phyloP scores from a whole-genome alignment of 2,113 vertebrate genomes.

The Suricata suricatta region DNA sequence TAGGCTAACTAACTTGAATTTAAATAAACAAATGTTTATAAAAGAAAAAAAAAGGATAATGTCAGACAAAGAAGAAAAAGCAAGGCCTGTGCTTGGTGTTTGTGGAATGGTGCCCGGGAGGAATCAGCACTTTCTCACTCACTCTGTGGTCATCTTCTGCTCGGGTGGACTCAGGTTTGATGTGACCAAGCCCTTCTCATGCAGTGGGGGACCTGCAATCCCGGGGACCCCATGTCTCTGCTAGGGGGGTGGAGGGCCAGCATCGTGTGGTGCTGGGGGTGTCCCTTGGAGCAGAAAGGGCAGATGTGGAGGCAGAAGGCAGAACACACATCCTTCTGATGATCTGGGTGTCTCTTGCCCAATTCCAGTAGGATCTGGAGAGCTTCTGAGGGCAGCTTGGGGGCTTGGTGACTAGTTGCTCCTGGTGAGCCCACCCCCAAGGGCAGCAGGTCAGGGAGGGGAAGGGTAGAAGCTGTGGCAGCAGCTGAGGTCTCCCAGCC shows the following conservation, averaged over 20 bases:
- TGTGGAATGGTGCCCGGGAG: background rate
- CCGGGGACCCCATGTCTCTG: background rate
- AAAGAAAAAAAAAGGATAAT: no score
- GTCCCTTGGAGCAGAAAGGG: rapidly evolving
- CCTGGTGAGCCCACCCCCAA: background rate
- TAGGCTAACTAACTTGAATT: no score
- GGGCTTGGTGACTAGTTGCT: background rate
- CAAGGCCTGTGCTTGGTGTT: background rate
- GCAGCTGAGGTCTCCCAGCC: background rate
- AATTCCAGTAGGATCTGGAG: no score
- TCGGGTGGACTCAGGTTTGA: background rate
- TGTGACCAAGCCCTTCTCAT: background rate
- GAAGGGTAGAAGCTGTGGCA: background rate
- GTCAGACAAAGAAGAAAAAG: background rate
- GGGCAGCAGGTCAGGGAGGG: background rate
- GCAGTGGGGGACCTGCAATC: background rate
- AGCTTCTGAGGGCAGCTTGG: background rate
- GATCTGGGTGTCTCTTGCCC: background rate
- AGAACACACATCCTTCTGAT: rapidly evolving
- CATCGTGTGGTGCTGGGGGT: background rate
- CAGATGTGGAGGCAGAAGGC: background rate
- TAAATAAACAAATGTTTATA: no score
- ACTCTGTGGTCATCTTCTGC: background rate
- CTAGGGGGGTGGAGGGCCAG: background rate
- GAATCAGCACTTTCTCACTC: background rate